These are phyloP conservation scores for Palythoa grandiflora DNA, from an alignment of 92 coral and sea anemone genomes.

Conservation along the genomic window DNA sequence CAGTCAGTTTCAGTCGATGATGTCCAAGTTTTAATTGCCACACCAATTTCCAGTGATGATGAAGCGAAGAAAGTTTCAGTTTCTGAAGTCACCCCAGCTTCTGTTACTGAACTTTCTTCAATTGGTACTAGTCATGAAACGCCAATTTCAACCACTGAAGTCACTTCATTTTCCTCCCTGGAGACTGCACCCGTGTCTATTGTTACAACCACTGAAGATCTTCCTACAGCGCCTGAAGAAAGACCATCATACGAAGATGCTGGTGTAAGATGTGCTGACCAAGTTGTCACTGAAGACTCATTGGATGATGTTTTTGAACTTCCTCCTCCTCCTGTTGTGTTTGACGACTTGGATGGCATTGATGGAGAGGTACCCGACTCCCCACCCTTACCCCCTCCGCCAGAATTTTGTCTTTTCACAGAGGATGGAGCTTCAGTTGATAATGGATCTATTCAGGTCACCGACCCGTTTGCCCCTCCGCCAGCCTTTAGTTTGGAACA, in stretches of 20 bases:
- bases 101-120: background rate
- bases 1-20: background rate
- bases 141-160: background rate
- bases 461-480: constrained; percentile 3
- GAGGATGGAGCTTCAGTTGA: constrained; percentile 5
- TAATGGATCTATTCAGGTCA: background rate
- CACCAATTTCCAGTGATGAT: background rate
- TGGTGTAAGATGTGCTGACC: background rate
- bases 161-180: background rate
- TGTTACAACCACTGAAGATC: background rate
- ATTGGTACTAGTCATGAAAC: background rate
- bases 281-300: background rate
- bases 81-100: background rate
- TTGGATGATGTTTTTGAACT: constrained; percentile 37
- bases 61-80: background rate
- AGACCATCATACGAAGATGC: background rate
- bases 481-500: constrained; percentile 30
- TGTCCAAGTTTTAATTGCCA: constrained; percentile 14
- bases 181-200: background rate
- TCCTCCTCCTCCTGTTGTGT: constrained; percentile 80
- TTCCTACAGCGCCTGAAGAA: background rate
- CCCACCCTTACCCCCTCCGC: constrained; percentile 89
- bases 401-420: constrained; percentile 62
- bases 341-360: constrained; percentile 44
- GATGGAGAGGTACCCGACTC: constrained; percentile 66